Percentiles rank a stretch among this genome's conserved stretches.
phyloP scores from a whole-genome alignment of 2,113 vertebrate genomes.

The Larimichthys crocea region DNA sequence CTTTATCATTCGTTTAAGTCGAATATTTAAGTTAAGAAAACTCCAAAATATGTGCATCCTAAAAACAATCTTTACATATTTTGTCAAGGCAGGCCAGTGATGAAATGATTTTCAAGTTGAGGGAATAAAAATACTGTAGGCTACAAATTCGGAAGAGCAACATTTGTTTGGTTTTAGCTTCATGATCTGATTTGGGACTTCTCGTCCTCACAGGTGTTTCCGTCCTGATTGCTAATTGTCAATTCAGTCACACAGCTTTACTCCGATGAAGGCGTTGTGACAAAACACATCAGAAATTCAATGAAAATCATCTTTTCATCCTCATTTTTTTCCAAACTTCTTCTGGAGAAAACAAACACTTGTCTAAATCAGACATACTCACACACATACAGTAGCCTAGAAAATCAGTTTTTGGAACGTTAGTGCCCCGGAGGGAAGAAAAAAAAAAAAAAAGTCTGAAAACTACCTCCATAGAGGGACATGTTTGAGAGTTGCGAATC shows the following conservation, averaged over 20 bases:
- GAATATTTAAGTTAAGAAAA: not conserved
- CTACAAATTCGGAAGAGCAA: too few relatives aligned
- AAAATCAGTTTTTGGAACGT: conserved; percentile 38
- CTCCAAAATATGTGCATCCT: not conserved
- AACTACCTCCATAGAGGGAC: conserved; percentile 8
- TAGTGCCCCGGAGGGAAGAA: conserved; percentile 3
- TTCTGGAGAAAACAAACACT: conserved; percentile 14
- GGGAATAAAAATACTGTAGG: too few relatives aligned
- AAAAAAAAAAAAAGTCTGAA: conserved; percentile 11
- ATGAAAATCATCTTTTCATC: not conserved
- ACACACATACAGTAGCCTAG: conserved; percentile 12
- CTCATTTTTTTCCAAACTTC: too few relatives aligned
- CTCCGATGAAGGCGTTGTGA: not conserved
- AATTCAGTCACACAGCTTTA: not conserved
- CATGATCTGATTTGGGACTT: not conserved
- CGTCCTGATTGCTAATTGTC: not conserved
- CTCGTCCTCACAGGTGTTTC: not conserved
- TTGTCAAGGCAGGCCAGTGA: too few relatives aligned
- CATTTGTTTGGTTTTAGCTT: not conserved
- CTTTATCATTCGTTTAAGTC: not conserved
- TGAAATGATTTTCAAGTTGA: too few relatives aligned
- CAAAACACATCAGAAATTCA: not conserved
- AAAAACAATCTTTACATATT: too few relatives aligned
- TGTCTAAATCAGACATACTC: conserved; percentile 23
- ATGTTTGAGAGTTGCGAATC: conserved; percentile 21